Conservation (phyloP, 2,113 vertebrate species). For the Abramis brama region DNA sequence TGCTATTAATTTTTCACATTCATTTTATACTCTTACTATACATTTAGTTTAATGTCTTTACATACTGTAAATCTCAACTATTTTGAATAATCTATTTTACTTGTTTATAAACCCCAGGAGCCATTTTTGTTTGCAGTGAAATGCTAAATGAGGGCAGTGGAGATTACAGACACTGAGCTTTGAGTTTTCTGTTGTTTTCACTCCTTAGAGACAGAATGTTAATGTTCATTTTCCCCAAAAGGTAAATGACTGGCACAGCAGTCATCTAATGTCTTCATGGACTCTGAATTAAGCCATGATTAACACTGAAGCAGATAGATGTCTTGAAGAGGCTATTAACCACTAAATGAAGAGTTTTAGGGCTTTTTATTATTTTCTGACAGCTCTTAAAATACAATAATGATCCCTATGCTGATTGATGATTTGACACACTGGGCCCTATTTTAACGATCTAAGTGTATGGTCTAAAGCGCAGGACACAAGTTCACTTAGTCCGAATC, state of each 20-base stretch:
- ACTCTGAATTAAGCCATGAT: constrained; percentile 45
- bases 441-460: no score
- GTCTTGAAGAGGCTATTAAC: constrained; percentile 32
- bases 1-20: neutral
- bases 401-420: neutral
- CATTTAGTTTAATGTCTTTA: neutral
- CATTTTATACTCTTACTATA: neutral
- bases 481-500: no score
- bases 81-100: neutral
- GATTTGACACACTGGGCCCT: constrained; percentile 11
- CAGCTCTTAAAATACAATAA: neutral
- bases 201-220: constrained; percentile 14
- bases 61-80: neutral
- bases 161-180: constrained; percentile 23
- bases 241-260: constrained; percentile 11
- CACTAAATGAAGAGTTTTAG: neutral
- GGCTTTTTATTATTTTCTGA: neutral
- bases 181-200: constrained; percentile 17
- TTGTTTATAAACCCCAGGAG: neutral
- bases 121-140: neutral
- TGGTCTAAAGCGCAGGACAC: no score
- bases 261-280: constrained; percentile 20
- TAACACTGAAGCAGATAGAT: constrained; percentile 38
- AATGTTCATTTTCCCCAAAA: constrained; percentile 19
- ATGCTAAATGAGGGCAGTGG: neutral